Conservation (phyloP, 2,888 invertebrate genomes). For the Nasonia oneida region DNA sequence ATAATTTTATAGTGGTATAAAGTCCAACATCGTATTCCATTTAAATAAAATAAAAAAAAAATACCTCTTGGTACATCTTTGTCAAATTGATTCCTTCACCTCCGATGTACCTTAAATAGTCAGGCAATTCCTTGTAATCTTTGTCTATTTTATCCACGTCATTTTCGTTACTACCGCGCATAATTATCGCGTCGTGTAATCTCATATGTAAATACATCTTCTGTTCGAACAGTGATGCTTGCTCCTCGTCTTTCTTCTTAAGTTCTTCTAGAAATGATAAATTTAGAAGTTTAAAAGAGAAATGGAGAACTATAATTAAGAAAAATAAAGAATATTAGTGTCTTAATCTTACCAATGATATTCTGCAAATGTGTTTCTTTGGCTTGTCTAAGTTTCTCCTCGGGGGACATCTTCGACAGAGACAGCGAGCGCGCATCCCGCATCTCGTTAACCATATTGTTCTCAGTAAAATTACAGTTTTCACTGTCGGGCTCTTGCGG, state of each 20-base stretch:
- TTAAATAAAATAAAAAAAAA: not conserved
- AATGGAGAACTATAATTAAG: not conserved
- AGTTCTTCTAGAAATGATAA: constrained; percentile 84
- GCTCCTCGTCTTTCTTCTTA: constrained; percentile 92
- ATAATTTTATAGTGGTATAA: not conserved
- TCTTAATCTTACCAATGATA: constrained; percentile 84
- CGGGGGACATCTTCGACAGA: constrained; percentile 81
- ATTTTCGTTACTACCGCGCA: constrained; percentile 75
- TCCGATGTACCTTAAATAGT: constrained; percentile 88
- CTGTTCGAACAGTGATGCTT: constrained; percentile 91
- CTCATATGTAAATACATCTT: constrained; percentile 92
- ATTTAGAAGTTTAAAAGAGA: constrained; percentile 21
- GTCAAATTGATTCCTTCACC: constrained; percentile 87
- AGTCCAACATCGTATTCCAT: not conserved
- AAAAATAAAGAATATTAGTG: not conserved
- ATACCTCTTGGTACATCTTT: constrained; percentile 90
- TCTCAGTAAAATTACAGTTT: constrained; percentile 70
- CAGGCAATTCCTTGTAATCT: constrained; percentile 80
- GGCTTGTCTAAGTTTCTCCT: constrained; percentile 88
- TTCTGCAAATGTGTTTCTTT: constrained; percentile 90
- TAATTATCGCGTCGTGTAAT: constrained; percentile 85
- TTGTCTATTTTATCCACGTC: constrained; percentile 72
- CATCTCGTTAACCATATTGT: constrained; percentile 69
- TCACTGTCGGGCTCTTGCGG: constrained; percentile 91
- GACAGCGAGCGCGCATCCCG: constrained; percentile 74